Evolutionary conservation across 1,140 invertebrate genomes (phyloP).

Genomic region (Sitophilus oryzae): DNA sequence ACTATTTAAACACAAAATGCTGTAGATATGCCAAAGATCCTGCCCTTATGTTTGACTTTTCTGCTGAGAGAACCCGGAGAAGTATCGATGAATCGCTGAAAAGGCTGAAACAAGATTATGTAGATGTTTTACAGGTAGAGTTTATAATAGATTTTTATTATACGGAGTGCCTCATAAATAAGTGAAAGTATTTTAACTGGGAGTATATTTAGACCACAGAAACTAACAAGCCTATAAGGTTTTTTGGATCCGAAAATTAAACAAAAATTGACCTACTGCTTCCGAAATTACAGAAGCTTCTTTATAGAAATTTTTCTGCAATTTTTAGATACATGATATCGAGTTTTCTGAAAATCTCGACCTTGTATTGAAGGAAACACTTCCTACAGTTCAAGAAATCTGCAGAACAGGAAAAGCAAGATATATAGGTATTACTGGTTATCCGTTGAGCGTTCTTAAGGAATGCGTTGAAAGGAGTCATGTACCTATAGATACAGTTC

Average conservation of each 20-base stretch:
- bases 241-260: not conserved
- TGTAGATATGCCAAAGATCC: conserved; percentile 72
- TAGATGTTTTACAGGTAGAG: conserved; percentile 87
- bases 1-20: conserved; percentile 91
- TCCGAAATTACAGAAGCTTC: not conserved
- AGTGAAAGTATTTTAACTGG: not conserved
- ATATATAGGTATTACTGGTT: conserved; percentile 84
- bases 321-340: conserved; percentile 77
- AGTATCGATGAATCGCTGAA: conserved; percentile 76
- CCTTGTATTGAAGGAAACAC: conserved; percentile 75
- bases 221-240: not conserved
- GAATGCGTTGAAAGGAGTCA: conserved; percentile 64
- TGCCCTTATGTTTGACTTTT: conserved; percentile 82
- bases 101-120: conserved; percentile 69
- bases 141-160: not conserved
- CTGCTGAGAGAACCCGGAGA: conserved; percentile 61
- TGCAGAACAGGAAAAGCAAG: conserved; percentile 70
- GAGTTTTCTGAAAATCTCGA: conserved; percentile 79
- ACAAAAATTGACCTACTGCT: too few species aligned
- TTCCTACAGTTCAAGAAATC: conserved; percentile 71
- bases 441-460: conserved; percentile 70
- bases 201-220: not conserved
- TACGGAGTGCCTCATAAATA: not conserved
- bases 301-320: conserved; percentile 1
- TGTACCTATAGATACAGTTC: conserved; percentile 63